Conservation (phyloP, 2,113 vertebrate species). For the Penelope pileata region DNA sequence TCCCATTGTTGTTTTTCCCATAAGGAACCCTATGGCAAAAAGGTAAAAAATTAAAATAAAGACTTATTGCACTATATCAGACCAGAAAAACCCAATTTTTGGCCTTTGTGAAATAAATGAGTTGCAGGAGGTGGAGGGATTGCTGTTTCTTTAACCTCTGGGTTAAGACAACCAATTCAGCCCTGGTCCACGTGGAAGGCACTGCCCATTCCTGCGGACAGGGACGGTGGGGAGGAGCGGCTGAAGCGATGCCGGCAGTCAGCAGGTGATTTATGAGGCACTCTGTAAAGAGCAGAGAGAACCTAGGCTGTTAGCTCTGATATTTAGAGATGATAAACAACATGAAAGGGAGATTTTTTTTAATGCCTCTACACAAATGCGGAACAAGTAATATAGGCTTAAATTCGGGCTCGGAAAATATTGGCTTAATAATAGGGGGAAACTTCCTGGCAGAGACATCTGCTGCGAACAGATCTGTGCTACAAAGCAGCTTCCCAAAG, state of each 20-base stretch:
- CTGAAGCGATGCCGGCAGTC: neutral
- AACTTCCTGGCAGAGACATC: neutral
- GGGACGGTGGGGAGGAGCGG: neutral
- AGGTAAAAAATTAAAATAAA: neutral
- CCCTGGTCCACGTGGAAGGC: neutral
- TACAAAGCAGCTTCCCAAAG: neutral
- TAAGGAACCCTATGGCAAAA: neutral
- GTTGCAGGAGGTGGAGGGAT: neutral
- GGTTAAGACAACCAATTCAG: constrained; percentile 16
- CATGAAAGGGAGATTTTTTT: neutral
- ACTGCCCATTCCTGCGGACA: neutral
- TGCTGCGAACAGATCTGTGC: neutral
- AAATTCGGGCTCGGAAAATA: neutral
- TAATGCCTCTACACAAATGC: neutral
- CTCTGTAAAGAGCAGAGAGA: constrained; percentile 24
- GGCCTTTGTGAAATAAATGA: neutral
- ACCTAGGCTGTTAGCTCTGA: constrained; percentile 7
- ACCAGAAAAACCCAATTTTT: rapidly evolving
- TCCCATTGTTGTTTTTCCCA: neutral
- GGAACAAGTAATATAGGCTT: neutral
- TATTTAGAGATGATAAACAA: constrained; percentile 51
- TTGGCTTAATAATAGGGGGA: neutral
- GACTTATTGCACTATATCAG: neutral
- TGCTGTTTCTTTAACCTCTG: neutral
- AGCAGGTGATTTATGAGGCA: neutral